Percentiles rank a stretch among this genome's conserved stretches.
Evolutionary conservation across 2,113 vertebrate species (phyloP).

Genomic region (Thalassarche chlororhynchos): DNA sequence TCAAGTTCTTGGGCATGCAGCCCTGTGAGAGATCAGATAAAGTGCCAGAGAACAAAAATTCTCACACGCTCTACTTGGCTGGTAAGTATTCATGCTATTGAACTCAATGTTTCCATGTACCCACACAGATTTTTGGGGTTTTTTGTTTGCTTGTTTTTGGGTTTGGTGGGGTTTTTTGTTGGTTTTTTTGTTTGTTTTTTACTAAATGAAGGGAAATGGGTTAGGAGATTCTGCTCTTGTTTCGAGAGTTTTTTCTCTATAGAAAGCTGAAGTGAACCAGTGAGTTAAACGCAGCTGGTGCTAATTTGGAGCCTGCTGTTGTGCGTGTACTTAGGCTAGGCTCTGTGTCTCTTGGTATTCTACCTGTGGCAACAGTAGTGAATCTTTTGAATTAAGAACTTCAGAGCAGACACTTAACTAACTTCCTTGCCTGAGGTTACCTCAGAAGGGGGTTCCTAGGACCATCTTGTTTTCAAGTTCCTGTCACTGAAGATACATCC

Average conservation of each 20-base stretch:
- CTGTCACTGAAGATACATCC: neutral
- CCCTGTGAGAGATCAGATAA: slow-evolving; percentile 97
- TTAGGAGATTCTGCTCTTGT: neutral
- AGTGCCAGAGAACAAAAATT: slow-evolving; percentile 97
- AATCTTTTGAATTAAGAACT: neutral
- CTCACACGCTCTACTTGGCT: slow-evolving; percentile 91
- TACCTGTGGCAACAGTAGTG: neutral
- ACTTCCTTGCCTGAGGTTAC: neutral
- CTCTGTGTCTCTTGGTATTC: neutral
- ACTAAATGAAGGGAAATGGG: neutral
- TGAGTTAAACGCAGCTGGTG: neutral
- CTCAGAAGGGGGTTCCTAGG: neutral
- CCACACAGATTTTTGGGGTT: fast-evolving
- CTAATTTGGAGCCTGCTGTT: too few species aligned
- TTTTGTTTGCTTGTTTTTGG: too few species aligned
- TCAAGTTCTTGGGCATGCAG: slow-evolving; percentile 97
- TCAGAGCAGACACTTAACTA: neutral
- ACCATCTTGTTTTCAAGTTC: neutral
- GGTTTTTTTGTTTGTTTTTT: neutral
- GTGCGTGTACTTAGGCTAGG: neutral
- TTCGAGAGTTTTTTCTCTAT: neutral
- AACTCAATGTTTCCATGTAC: fast-evolving
- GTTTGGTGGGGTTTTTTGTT: too few species aligned
- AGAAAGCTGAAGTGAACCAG: neutral
- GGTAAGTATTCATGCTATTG: slow-evolving; percentile 73